Evolutionary conservation across 2,888 invertebrate species (phyloP), one percentile per base, ranked within the genome.

Genomic region (Itoplectis maculator): DNA sequence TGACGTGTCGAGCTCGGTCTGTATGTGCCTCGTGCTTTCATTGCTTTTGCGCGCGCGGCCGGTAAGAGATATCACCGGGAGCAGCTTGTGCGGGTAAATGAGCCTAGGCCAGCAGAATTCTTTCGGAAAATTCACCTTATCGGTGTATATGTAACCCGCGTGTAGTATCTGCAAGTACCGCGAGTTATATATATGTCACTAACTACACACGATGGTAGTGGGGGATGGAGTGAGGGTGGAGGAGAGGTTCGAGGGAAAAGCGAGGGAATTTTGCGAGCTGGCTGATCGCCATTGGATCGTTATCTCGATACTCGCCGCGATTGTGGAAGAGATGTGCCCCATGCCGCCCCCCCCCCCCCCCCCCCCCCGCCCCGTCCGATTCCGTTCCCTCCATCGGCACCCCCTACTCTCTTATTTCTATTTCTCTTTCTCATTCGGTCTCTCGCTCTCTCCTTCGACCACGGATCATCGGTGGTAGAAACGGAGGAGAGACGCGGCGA

Each of bases 281-380:
- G 83, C 83, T 75, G 82, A 84, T 81, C 83, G 81, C 83, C 79
- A 82, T 85, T 79, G 79, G 85, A 85, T 85, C 76, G 85, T 84
- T 82, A 84, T 85, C 82, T 81, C 79, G 78, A 81, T 83, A 83
- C 83, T 84, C 72, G 73, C 78, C 72, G 82, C 84, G 82, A 84
- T 83, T 81, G 84, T 77, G 69, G 63, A 79, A 63, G 79, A 83
- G 70, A 72, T 68, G 73, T 73, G 59, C 68, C 69, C 51, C 29
- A 29, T 29, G 29, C 29, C 29, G 3, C 29, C 29, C 29, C 2
- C 29, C 29, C 29, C 29, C 5, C 5, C 29, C 29, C 5, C 29
- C 29, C n/a, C n/a, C n/a, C n/a, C n/a, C n/a, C n/a, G n/a, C n/a
- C n/a, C n/a, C n/a, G n/a, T n/a, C n/a, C n/a, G n/a, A n/a, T n/a